Base-by-base conservation (phyloP, 2,113 vertebrate species). In the Tonatia bakeri region DNA sequence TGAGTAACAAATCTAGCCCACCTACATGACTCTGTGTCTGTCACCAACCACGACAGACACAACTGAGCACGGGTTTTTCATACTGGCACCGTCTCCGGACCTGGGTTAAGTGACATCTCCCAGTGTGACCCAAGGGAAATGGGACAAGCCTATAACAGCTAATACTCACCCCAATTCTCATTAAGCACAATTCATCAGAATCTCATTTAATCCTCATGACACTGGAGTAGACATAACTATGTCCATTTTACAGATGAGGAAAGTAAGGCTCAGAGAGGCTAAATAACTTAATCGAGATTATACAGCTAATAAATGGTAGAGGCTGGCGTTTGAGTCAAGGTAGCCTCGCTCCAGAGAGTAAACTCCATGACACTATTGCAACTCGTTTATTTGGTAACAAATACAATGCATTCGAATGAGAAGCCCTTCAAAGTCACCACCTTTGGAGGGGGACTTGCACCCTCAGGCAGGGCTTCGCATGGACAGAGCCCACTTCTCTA, bases 191-290 rank as follows among this genome's bases (percentile, higher is more conserved):
- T 92, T 65, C 33, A 69, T 33, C 56, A 8, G 82, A 85, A 64
- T 89, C 47, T 50, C 90, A 87, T 69, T 91, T 52, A 93, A 40
- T 50, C 56, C 10, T 76, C 85, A 0, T 24, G 45, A 91, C 31
- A 38, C 14, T 52, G 10, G 65, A 94, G 61, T 22, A 61, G 56
- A 11, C 56, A 77, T n/a, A 50, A 73, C 36, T 70, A 40, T 40
- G 31, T 33, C 54, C 20, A 70, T 73, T 94, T 96, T 77, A 83
- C 33, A 94, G 87, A 86, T 79, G 33, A 85, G 26, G 40, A 88
- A 91, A 75, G 22, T 76, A 65, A 65, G 24, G 13, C 22, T 93
- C 52, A 56, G 4, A 84, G 33, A 83, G 43, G 33, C 28, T 82
- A 22, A 31, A 59, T n/a, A 85, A 24, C 67, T 67, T 50, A 20